Evolutionary conservation across 2,888 invertebrate species (phyloP).

Genomic region (Cheilosia grossa): DNA sequence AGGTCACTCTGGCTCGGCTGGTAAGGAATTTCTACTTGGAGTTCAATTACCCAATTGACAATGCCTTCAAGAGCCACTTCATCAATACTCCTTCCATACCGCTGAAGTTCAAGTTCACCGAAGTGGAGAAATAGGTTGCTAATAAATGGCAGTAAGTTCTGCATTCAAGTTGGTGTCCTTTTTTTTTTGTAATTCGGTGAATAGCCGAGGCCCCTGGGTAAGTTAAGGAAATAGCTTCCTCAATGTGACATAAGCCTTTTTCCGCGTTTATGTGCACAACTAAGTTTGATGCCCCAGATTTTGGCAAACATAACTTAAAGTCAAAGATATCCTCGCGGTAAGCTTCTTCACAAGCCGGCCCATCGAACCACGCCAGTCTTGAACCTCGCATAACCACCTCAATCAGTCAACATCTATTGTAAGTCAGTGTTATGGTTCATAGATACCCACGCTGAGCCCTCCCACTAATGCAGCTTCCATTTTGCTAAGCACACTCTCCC

Average conservation of each 20-base stretch:
- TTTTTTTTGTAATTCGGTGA: no score
- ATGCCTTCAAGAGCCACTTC: slow-evolving; percentile 74
- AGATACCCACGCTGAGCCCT: slow-evolving; percentile 20
- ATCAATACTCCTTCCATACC: slow-evolving; percentile 80
- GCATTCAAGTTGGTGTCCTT: no score
- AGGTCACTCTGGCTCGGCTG: slow-evolving; percentile 79
- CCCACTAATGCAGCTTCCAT: slow-evolving; percentile 39
- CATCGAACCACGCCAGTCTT: no score
- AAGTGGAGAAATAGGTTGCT: slow-evolving; percentile 66
- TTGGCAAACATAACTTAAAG: no score
- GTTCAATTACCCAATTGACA: slow-evolving; percentile 76
- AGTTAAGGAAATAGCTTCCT: no score
- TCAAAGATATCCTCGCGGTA: no score
- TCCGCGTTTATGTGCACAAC: no score
- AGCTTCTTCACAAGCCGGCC: no score
- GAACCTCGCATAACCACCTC: not conserved
- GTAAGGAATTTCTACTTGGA: slow-evolving; percentile 79
- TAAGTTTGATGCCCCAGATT: no score
- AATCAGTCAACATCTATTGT: slow-evolving; percentile 5
- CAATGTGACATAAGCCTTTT: no score
- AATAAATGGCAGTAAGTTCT: no score
- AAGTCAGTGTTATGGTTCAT: slow-evolving; percentile 1
- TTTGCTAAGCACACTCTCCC: slow-evolving; percentile 11
- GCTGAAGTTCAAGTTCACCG: slow-evolving; percentile 80
- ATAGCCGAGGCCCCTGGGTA: no score